Conservation (phyloP, 2,888 invertebrate genomes). For the Clistopyga incitator region DNA sequence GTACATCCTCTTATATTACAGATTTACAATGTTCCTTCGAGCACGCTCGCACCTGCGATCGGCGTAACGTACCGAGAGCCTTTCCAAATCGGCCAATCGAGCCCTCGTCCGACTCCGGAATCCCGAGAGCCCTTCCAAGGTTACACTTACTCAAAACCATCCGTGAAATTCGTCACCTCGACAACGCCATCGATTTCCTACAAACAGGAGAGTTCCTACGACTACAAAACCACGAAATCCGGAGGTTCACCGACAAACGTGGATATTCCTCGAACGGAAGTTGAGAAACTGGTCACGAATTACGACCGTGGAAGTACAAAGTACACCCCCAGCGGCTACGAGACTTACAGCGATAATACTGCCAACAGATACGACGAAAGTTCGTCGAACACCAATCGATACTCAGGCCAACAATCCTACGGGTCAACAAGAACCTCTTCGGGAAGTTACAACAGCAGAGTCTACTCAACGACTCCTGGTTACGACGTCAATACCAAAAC, state of each 20-base stretch:
- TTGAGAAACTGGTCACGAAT: constrained; percentile 71
- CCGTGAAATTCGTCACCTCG: constrained; percentile 65
- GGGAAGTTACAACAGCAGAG: constrained; percentile 27
- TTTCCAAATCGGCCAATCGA: constrained; percentile 68
- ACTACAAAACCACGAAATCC: constrained; percentile 37
- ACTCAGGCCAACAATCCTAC: constrained; percentile 59
- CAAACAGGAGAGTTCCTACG: constrained; percentile 24
- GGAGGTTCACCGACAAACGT: constrained; percentile 70
- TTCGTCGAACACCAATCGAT: constrained; percentile 33
- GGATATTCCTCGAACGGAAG: constrained; percentile 69
- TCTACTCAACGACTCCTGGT: constrained; percentile 54
- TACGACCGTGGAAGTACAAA: constrained; percentile 76
- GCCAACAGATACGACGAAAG: constrained; percentile 46
- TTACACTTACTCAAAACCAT: constrained; percentile 68
- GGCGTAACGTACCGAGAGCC: constrained; percentile 75
- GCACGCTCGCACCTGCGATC: constrained; percentile 69
- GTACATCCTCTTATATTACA: constrained; percentile 32
- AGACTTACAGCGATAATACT: constrained; percentile 60
- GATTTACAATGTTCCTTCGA: constrained; percentile 70
- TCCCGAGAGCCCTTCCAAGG: constrained; percentile 45
- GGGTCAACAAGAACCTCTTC: constrained; percentile 37
- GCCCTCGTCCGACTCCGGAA: constrained; percentile 45
- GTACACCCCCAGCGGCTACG: constrained; percentile 74
- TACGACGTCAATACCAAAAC: constrained; percentile 33
- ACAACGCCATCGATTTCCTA: constrained; percentile 65